Base-by-base conservation (phyloP, 2,888 invertebrate species). In the Crioceris asparagi region DNA sequence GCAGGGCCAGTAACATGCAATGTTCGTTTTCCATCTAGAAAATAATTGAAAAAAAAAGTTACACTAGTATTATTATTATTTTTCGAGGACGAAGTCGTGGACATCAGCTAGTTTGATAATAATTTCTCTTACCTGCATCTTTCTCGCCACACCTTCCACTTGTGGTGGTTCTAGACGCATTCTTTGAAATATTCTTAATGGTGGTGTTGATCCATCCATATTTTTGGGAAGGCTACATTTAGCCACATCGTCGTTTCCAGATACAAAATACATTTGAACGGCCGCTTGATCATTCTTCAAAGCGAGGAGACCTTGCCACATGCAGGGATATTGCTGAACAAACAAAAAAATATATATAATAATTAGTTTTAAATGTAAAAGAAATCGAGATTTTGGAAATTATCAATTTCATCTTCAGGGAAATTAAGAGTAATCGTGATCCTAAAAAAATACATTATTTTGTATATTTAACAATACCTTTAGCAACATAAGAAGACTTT, bases 211-310 rank as follows among this genome's bases (percentile, higher is more conserved):
- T 39, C 84, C 86, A 60, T 90, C 88, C 36, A 79, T 76, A 60
- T 83, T 80, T 44, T 81, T 79, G 31, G 92, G 91, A 57, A 96
- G 70, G 43, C 93, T 90, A 55, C 82, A 83, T 47, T 81, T 77
- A 7, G 94, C 93, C 44, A 97, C 86, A 51, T 75, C 74, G 7
- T 85, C 83, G 70, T 88, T 93, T 39, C 97, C 97, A 55, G 88
- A 87, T 45, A 97, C 91, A 66, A 91, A 93, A 69, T 96, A 94
- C 96, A 97, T 96, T 70, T 97, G 96, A 30, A 97, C 96, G 17
- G 90, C 88, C 4, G 94, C 93, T 54, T 87, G 86, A 68, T 96
- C 96, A 63, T 92, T 96, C 70, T 97, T 97, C 49, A 97, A 71
- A 0, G 91, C 94, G 48, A 97, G 66, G 42, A 90, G 68, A 1